Base-by-base conservation (phyloP, 2,797 vertebrate genomes). In the Acomys russatus region DNA sequence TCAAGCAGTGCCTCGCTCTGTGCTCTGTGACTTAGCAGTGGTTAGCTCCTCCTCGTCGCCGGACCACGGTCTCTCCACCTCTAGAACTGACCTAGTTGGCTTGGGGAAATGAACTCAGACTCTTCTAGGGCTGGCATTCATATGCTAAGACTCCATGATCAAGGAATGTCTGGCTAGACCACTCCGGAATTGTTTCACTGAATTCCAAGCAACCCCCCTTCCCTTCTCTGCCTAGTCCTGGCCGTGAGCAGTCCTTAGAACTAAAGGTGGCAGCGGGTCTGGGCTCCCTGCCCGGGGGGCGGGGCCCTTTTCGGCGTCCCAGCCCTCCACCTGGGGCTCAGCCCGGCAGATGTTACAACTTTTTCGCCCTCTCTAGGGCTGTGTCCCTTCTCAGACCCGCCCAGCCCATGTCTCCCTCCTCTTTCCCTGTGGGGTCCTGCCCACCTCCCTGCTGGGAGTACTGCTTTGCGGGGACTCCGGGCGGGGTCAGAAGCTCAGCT, bases 281-380 rank as follows among this genome's bases (percentile, higher is more conserved):
- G 95, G 95, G 96, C 94, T 79, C 79, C 85, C 38, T 80, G 97
- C 20, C 11, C 94, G 82, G 94, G 44, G 96, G 97, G 98, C 86
- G 92, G 98, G 15, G 77, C 66, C 90, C 71, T 78, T 77, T 79
- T 92, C 49, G 25, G 71, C 49, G 0, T 1, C 1, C 6, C 97
- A 91, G 94, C 97, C 95, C 95, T 0, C 0, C 97, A 96, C 0
- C 98, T 73, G 98, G 97, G 97, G 92, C 89, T 96, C 87, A 22
- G 9, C 96, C 96, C 77, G 98, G 97, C 98, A 98, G 98, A 98
- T 98, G 98, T 97, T 98, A 97, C 97, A 98, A 98, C 97, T 97
- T 97, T 92, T 94, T 94, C 71, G 28, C 92, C 68, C 44, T 96
- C 85, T 94, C 91, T 95, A 64, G 71, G 23, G 86, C 91, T 64